These are phyloP conservation scores for Rotaria sp. DNA, from an alignment of 2,888 invertebrate genomes.

Conservation along the genomic window DNA sequence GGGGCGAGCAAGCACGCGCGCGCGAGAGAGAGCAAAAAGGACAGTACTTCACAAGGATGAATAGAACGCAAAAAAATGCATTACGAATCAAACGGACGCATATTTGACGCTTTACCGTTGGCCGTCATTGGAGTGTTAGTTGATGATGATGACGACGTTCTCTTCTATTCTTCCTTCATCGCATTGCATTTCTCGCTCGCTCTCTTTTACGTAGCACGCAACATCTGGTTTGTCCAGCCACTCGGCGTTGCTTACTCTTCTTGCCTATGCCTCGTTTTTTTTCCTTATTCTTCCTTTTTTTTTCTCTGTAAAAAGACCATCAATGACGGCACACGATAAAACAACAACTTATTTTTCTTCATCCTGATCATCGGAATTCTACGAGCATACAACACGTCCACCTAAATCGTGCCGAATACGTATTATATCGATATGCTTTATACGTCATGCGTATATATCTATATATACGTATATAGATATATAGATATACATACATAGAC, in stretches of 20 bases:
- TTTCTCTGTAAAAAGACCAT: not conserved
- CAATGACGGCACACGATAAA: not conserved
- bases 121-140: not conserved
- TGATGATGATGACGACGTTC: not conserved
- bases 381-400: not conserved
- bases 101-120: conserved; percentile 17
- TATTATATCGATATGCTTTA: not conserved
- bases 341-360: not conserved
- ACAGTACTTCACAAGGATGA: not conserved
- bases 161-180: not conserved
- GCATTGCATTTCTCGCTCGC: not conserved
- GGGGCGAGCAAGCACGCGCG: not conserved
- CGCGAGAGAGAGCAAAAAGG: not conserved
- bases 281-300: too few relatives aligned
- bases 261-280: not conserved
- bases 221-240: conserved; percentile 24
- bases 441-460: too few relatives aligned
- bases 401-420: not conserved
- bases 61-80: conserved; percentile 6
- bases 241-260: not conserved
- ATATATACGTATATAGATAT: too few relatives aligned
- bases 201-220: not conserved
- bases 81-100: not conserved
- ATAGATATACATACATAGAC: too few relatives aligned
- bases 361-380: not conserved